Evolutionary conservation across 2,888 invertebrate species (phyloP), one percentile per base, ranked within the genome.

Genomic region (Acrocyrtus sp.): DNA sequence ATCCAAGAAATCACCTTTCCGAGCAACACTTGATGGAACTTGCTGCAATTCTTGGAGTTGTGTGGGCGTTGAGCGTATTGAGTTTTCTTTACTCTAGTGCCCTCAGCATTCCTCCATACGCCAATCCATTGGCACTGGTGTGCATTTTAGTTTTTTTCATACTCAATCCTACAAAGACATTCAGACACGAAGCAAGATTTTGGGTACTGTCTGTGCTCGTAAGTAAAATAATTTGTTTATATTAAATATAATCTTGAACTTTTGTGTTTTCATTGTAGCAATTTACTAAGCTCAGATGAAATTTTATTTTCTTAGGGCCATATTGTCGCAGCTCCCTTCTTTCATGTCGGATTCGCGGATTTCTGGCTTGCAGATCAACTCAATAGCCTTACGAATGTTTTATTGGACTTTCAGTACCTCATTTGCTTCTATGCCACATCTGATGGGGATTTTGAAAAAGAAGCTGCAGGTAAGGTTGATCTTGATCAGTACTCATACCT

Each of bases 301-400:
- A n/a, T n/a, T n/a, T n/a, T n/a, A n/a, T n/a, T n/a, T n/a, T 85
- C 86, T 61, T 84, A 94, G 94, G 91, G 91, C 76, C 89, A 93
- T 65, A 92, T 96, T 79, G 82, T 96, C 53, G 89, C 92, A 39
- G 95, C 98, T 0, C 98, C 98, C 21, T 96, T 97, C 83, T 91
- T 93, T 83, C 94, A 93, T 80, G 98, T 98, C 8, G 90, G 93
- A 48, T 98, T 98, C 84, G 96, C 98, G 24, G 98, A 98, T 86
- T 98, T 98, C 88, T 98, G 98, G 98, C 90, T 98, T 84, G 98
- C 96, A 4, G 98, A 98, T 87, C 98, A 98, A 85, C 41, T 74
- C 4, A 74, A 74, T 85, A 97, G 97, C 63, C 88, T 99, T 78
- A 92, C 90, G 0, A 92, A 70, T 41, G 70, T 62, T 3, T 89